phyloP scores from a whole-genome alignment of 1,140 invertebrate genomes.

The Platorchestia sp. region DNA sequence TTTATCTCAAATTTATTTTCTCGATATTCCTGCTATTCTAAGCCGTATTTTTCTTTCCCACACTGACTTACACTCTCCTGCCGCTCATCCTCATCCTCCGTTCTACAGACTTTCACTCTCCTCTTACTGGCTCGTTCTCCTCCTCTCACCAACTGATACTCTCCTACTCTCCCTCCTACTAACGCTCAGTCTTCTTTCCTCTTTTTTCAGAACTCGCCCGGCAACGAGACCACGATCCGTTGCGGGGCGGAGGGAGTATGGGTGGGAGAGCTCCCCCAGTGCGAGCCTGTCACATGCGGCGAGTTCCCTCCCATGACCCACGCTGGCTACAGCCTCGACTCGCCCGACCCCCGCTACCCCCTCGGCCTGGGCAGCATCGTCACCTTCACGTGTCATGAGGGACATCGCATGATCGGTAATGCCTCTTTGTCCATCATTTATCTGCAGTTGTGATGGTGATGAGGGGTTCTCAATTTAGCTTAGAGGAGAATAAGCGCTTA shows the following conservation, averaged over 20 bases:
- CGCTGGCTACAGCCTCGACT: conserved; percentile 1
- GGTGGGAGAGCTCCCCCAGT: conserved; percentile 65
- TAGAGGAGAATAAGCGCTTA: no score
- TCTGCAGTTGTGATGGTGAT: no score
- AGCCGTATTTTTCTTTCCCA: no score
- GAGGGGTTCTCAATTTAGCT: no score
- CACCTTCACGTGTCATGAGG: conserved; percentile 56
- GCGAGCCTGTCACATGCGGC: conserved; percentile 64
- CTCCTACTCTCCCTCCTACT: not conserved
- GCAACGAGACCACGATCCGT: not conserved
- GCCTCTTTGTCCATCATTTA: not conserved
- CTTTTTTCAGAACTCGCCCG: not conserved
- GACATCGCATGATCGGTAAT: conserved; percentile 21
- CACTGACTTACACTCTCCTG: no score
- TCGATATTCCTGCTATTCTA: no score
- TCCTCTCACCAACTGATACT: not conserved
- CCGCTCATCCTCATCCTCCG: no score
- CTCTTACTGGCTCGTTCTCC: not conserved
- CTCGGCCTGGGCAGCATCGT: conserved; percentile 42
- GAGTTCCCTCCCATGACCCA: conserved; percentile 58
- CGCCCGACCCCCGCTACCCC: conserved; percentile 28
- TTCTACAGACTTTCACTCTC: not conserved
- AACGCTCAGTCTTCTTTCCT: not conserved
- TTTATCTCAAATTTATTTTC: no score
- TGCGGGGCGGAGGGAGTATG: conserved; percentile 70